Percentiles rank a stretch among this genome's conserved stretches.
Conservation (phyloP, 2,888 invertebrate genomes). For the Diaperis boleti region DNA sequence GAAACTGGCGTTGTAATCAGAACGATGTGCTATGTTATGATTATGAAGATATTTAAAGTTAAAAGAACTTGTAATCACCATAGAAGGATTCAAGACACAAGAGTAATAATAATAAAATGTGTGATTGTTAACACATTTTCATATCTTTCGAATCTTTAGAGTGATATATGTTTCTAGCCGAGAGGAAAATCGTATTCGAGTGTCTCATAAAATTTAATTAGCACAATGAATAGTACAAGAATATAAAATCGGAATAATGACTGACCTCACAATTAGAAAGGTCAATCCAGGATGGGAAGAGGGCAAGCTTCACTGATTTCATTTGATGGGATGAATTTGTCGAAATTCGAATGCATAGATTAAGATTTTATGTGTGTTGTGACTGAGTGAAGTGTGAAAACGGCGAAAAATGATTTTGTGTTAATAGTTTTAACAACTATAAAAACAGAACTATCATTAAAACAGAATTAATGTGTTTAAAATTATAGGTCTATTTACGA, state of each 20-base stretch:
- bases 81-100: slow-evolving; percentile 46
- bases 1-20: neutral
- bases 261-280: slow-evolving; percentile 16
- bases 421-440: too few species aligned
- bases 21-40: neutral
- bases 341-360: too few species aligned
- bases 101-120: slow-evolving; percentile 45
- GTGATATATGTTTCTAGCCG: slow-evolving; percentile 27
- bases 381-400: too few species aligned
- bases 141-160: slow-evolving; percentile 19
- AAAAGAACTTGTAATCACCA: slow-evolving; percentile 46
- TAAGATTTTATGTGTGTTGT: too few species aligned
- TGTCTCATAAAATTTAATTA: slow-evolving; percentile 34
- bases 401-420: too few species aligned
- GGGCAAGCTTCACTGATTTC: neutral
- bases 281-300: neutral
- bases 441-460: too few species aligned
- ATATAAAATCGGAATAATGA: slow-evolving; percentile 34
- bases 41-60: slow-evolving; percentile 43
- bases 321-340: neutral
- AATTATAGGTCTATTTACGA: too few species aligned
- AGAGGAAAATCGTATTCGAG: slow-evolving; percentile 22
- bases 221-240: slow-evolving; percentile 23
- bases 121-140: slow-evolving; percentile 43
- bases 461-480: too few species aligned